A percentile compares a stretch with the other conserved stretches of the same genome.
Evolutionary conservation across 1,140 invertebrate species (phyloP).

Genomic region (Drosophila navojoa): DNA sequence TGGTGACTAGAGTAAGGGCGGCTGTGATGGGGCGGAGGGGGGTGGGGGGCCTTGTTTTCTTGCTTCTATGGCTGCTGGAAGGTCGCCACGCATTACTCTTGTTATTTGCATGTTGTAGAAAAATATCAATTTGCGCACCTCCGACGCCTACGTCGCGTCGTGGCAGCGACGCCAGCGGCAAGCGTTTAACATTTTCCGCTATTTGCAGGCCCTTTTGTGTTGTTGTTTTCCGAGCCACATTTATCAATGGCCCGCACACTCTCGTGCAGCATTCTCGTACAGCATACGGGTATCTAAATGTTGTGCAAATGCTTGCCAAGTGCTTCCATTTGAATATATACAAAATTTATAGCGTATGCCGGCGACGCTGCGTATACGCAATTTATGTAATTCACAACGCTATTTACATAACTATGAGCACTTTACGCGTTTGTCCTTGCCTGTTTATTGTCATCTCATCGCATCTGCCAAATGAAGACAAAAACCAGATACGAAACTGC

Average conservation of each 20-base stretch:
- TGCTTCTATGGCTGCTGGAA: slow-evolving; percentile 1
- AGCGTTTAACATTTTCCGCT: slow-evolving; percentile 80
- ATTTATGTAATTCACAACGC: slow-evolving; percentile 77
- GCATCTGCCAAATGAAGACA: background rate
- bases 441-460: slow-evolving; percentile 1
- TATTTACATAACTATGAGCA: slow-evolving; percentile 74
- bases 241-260: slow-evolving; percentile 47
- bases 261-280: slow-evolving; percentile 25
- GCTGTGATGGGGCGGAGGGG: too few relatives aligned
- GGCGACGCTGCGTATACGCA: slow-evolving; percentile 72
- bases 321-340: slow-evolving; percentile 61
- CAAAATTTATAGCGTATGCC: slow-evolving; percentile 75
- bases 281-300: slow-evolving; percentile 65
- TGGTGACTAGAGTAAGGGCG: slow-evolving; percentile 29
- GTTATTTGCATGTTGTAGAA: slow-evolving; percentile 81
- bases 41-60: background rate
- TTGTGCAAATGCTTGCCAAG: slow-evolving; percentile 67
- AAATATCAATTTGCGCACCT: slow-evolving; percentile 82
- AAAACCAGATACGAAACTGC: background rate
- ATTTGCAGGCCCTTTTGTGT: slow-evolving; percentile 76
- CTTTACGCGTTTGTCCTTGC: slow-evolving; percentile 24
- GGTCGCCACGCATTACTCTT: slow-evolving; percentile 67
- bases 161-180: slow-evolving; percentile 32
- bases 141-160: slow-evolving; percentile 46
- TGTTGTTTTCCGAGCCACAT: slow-evolving; percentile 49